A percentile compares a stretch with the other conserved stretches of the same genome.
Conservation (phyloP, 2,113 vertebrate genomes). For the Xenopus tropicalis region DNA sequence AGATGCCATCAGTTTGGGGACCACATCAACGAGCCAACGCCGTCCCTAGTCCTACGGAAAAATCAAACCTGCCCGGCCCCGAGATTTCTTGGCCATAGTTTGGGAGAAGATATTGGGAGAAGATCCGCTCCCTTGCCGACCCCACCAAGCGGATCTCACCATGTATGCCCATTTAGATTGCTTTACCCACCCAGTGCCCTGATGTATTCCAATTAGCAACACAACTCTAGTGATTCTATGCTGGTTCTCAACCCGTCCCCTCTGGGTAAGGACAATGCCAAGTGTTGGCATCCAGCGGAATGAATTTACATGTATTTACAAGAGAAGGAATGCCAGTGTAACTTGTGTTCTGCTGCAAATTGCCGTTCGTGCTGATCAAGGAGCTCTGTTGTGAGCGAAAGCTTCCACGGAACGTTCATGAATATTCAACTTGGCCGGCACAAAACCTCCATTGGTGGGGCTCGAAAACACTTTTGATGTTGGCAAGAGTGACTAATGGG, state of each 20-base stretch:
- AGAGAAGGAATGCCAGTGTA: background rate
- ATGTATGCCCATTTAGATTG: too few species aligned
- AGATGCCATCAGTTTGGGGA: too few species aligned
- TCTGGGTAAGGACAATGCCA: constrained; percentile 33
- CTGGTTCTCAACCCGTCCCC: constrained; percentile 26
- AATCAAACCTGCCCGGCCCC: too few species aligned
- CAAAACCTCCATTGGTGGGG: constrained; percentile 19
- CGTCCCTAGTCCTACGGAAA: too few species aligned
- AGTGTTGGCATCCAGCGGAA: background rate
- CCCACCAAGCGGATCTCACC: too few species aligned
- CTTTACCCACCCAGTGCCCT: too few species aligned
- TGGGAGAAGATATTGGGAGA: too few species aligned
- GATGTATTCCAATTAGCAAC: too few species aligned
- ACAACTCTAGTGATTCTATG: too few species aligned
- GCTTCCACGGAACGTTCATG: constrained; percentile 7
- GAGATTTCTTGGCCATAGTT: too few species aligned
- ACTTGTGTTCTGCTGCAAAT: background rate
- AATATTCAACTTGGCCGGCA: constrained; percentile 16
- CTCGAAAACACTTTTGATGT: background rate
- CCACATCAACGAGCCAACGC: too few species aligned
- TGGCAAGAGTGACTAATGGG: constrained; percentile 16
- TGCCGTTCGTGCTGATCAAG: constrained; percentile 17
- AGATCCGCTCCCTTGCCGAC: too few species aligned
- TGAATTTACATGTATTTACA: background rate
- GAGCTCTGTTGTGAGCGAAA: background rate